These are phyloP conservation scores for Linepithema humile DNA, from an alignment of 1,140 invertebrate genomes.

Conservation along the genomic window DNA sequence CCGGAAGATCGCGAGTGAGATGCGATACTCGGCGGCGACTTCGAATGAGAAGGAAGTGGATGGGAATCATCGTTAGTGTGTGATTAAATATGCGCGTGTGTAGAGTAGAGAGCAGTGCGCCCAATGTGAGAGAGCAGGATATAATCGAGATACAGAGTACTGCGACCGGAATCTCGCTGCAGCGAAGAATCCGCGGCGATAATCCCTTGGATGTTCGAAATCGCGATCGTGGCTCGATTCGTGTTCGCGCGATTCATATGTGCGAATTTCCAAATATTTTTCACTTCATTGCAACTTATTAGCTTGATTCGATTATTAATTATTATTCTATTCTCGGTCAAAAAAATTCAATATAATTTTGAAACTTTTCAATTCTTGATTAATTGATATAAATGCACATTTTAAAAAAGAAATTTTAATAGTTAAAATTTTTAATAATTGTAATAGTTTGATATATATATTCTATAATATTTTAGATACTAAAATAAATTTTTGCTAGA, in stretches of 20 bases:
- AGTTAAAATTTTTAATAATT: no score
- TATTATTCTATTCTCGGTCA: neutral
- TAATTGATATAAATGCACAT: no score
- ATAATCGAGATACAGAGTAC: neutral
- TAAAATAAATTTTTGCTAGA: neutral
- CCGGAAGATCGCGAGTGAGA: conserved; percentile 45
- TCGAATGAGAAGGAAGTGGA: conserved; percentile 55
- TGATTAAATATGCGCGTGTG: conserved; percentile 64
- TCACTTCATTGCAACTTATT: neutral
- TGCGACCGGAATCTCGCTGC: neutral
- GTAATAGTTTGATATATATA: no score
- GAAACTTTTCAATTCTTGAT: no score
- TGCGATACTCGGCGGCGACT: conserved; percentile 2
- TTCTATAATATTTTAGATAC: no score
- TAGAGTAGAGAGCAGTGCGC: conserved; percentile 44
- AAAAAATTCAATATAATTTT: neutral
- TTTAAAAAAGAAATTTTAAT: no score
- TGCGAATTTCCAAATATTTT: conserved; percentile 6
- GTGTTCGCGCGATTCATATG: neutral
- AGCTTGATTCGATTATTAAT: neutral
- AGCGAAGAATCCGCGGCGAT: conserved; percentile 8
- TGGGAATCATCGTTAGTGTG: conserved; percentile 56
- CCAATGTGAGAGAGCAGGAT: conserved; percentile 30
- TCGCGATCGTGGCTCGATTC: neutral
- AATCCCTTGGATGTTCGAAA: conserved; percentile 1